phyloP scores from a whole-genome alignment of 2,797 vertebrate species.

The Myotis daubentonii region DNA sequence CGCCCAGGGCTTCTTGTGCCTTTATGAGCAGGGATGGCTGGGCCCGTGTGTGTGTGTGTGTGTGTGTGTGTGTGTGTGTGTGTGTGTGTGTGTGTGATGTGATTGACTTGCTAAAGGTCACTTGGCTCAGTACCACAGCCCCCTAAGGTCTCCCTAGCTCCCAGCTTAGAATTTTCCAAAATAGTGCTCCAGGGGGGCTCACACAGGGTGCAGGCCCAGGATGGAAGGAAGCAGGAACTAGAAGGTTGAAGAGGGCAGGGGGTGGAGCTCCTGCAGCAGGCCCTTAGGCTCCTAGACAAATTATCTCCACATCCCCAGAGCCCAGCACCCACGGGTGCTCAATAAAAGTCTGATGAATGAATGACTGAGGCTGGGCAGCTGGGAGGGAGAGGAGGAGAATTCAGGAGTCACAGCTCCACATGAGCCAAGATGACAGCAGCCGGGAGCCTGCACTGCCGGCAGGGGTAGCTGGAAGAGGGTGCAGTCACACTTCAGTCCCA shows the following conservation, averaged over 20 bases:
- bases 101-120: conserved; percentile 55
- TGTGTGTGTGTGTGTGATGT: background rate
- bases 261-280: background rate
- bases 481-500: background rate
- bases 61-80: background rate
- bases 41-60: background rate
- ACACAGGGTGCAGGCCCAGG: background rate
- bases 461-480: background rate
- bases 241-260: background rate
- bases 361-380: conserved; percentile 25
- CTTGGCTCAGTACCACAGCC: background rate
- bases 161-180: conserved; percentile 57
- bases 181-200: background rate
- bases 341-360: conserved; percentile 70
- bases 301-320: background rate
- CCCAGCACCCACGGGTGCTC: conserved; percentile 58
- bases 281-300: conserved; percentile 55
- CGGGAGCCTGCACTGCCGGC: background rate
- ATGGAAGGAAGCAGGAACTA: background rate
- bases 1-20: conserved; percentile 29
- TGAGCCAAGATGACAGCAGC: conserved; percentile 31
- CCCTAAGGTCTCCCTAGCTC: conserved; percentile 35
- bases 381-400: conserved; percentile 34
- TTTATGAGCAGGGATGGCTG: conserved; percentile 21
- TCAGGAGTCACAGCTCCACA: conserved; percentile 33